phyloP scores from a whole-genome alignment of 2,888 invertebrate genomes.

The Pachymerium ferrugineum region DNA sequence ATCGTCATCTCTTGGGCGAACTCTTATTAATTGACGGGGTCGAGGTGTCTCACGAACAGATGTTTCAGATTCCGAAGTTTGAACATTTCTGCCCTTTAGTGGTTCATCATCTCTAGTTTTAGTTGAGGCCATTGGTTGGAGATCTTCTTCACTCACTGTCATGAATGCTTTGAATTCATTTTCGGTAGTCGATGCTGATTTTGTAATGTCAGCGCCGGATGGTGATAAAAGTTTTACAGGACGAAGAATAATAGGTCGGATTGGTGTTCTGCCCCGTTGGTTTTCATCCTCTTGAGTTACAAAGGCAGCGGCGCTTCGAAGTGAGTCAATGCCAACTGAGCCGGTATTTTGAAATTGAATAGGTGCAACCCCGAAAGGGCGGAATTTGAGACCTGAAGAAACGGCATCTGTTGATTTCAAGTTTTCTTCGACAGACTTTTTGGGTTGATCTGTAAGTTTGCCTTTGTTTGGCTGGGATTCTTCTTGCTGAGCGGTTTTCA shows the following conservation, averaged over 20 bases:
- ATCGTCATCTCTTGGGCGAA: background rate
- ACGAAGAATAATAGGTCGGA: background rate
- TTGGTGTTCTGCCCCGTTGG: background rate
- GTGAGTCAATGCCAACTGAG: background rate
- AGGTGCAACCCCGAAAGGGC: background rate
- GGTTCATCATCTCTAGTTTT: background rate
- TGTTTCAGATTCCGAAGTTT: background rate
- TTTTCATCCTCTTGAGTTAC: background rate
- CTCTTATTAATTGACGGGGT: background rate
- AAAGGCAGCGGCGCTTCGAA: background rate
- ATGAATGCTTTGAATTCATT: constrained; percentile 8
- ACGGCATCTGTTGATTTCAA: background rate
- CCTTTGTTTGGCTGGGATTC: background rate
- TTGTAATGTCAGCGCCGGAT: background rate
- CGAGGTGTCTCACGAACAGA: background rate
- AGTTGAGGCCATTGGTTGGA: background rate
- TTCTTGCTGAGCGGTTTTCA: background rate
- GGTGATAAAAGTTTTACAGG: background rate
- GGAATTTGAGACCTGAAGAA: background rate
- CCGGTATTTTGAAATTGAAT: background rate
- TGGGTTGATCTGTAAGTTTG: background rate
- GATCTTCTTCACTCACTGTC: background rate
- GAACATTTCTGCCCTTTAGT: background rate
- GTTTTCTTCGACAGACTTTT: background rate
- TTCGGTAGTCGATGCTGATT: background rate